Evolutionary conservation across 2,888 invertebrate species (phyloP).

Genomic region (Mimumesa dahlbomi): DNA sequence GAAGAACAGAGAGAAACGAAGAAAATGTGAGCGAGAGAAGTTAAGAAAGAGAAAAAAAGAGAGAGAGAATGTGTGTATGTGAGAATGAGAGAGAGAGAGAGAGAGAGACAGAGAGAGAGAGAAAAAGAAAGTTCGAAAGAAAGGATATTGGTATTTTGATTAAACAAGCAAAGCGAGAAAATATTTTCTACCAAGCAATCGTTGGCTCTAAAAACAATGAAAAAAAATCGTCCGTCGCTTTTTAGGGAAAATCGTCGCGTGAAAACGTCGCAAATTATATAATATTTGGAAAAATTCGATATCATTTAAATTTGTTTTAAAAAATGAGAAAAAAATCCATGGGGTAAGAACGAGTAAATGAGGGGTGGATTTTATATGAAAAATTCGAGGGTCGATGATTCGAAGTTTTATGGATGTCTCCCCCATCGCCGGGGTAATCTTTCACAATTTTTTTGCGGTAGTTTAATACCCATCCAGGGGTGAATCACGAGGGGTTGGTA

Average conservation of each 20-base stretch:
- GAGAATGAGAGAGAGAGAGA: neutral
- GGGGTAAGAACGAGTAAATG: too few species aligned
- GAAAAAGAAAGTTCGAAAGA: conserved; percentile 15
- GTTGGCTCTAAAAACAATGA: neutral
- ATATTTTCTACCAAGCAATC: conserved; percentile 41
- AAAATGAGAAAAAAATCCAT: too few species aligned
- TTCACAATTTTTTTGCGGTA: too few species aligned
- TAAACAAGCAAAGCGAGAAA: conserved; percentile 22
- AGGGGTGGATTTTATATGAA: too few species aligned
- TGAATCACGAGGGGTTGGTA: too few species aligned
- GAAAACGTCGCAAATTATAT: neutral
- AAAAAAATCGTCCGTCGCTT: neutral
- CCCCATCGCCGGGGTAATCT: too few species aligned
- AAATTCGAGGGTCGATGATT: too few species aligned
- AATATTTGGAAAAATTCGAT: too few species aligned
- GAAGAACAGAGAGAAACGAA: conserved; percentile 16
- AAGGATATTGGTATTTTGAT: conserved; percentile 56
- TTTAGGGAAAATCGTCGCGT: neutral
- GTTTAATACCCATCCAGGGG: too few species aligned
- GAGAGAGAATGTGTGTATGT: neutral
- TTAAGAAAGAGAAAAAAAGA: neutral
- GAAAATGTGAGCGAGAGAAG: neutral
- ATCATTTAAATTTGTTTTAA: too few species aligned
- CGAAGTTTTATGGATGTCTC: too few species aligned
- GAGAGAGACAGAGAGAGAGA: neutral